Evolutionary conservation across 1,140 invertebrate species (phyloP).

Genomic region (Scaptomyza montana): DNA sequence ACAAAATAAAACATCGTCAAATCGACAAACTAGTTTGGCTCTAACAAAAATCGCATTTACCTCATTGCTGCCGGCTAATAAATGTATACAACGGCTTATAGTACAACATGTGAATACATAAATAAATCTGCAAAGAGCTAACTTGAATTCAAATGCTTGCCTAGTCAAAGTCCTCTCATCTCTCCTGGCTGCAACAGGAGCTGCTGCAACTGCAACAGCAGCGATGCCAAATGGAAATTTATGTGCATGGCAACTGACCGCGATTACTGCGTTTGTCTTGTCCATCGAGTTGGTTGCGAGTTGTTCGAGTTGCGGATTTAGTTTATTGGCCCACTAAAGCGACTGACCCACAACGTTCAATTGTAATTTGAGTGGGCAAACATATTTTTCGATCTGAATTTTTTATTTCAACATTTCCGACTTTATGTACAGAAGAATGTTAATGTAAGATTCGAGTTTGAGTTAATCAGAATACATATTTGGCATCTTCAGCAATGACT

Average conservation of each 20-base stretch:
- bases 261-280: conserved; percentile 53
- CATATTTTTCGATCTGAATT: conserved; percentile 62
- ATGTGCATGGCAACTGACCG: conserved; percentile 59
- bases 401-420: background rate
- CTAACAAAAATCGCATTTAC: conserved; percentile 2
- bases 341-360: conserved; percentile 79
- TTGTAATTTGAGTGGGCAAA: conserved; percentile 81
- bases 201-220: conserved; percentile 5
- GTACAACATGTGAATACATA: conserved; percentile 48
- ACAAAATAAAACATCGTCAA: conserved; percentile 27
- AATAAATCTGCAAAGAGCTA: conserved; percentile 61
- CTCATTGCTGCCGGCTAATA: conserved; percentile 28
- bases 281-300: conserved; percentile 16
- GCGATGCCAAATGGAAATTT: conserved; percentile 73
- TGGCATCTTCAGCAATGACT: conserved; percentile 47
- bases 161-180: conserved; percentile 31
- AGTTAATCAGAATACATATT: conserved; percentile 60
- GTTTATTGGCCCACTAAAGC: conserved; percentile 79
- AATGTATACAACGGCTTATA: conserved; percentile 36
- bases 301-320: conserved; percentile 43
- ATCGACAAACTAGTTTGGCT: conserved; percentile 50
- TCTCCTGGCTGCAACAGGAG: conserved; percentile 14
- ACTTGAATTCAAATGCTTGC: conserved; percentile 50
- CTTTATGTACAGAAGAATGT: conserved; percentile 1
- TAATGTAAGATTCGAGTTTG: background rate